These are phyloP conservation scores for Climacteris rufus DNA, from an alignment of 2,113 vertebrate species.

Conservation along the genomic window DNA sequence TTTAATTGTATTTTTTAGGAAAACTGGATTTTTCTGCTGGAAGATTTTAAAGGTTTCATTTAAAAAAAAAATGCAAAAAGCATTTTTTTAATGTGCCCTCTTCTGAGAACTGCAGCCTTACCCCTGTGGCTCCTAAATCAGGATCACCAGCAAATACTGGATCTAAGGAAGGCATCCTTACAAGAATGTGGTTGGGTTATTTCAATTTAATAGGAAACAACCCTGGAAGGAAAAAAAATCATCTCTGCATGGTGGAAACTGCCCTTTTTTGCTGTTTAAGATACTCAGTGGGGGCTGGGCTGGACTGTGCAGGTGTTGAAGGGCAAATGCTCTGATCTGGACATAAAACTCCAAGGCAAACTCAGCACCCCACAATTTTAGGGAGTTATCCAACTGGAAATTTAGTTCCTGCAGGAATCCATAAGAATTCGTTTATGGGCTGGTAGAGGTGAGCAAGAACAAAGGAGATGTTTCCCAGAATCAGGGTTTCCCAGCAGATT, in stretches of 20 bases:
- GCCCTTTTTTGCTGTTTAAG: background rate
- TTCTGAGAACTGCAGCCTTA: background rate
- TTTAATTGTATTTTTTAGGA: background rate
- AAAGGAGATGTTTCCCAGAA: background rate
- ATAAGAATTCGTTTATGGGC: background rate
- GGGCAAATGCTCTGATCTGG: background rate
- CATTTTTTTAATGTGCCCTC: background rate
- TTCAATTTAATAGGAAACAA: background rate
- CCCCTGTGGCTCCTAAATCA: background rate
- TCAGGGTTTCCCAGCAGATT: accelerated
- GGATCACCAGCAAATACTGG: background rate
- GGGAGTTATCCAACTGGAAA: background rate
- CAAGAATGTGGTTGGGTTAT: background rate
- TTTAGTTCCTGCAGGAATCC: background rate
- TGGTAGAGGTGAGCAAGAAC: background rate
- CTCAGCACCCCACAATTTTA: accelerated
- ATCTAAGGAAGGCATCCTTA: background rate
- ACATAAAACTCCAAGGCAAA: background rate
- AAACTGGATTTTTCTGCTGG: accelerated
- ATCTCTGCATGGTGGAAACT: background rate
- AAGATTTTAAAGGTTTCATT: background rate
- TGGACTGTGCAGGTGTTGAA: background rate
- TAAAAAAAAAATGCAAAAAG: background rate
- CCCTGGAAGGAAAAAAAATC: background rate
- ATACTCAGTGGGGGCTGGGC: background rate